Conservation (phyloP, 2,797 vertebrate genomes). For the Delichon dasypus region DNA sequence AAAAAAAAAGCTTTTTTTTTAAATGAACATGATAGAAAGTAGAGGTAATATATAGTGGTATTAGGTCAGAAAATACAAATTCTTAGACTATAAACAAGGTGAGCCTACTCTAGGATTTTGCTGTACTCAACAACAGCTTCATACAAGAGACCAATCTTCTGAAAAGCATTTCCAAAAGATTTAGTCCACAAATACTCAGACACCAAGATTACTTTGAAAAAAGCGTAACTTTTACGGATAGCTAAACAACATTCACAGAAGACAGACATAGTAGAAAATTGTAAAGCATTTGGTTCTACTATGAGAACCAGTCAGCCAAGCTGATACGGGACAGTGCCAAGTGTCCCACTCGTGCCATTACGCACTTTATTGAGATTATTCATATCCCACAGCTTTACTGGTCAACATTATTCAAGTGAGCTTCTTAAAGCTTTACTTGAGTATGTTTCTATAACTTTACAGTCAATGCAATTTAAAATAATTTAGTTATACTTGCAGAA, state of each 20-base stretch:
- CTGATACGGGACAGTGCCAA: fast-evolving
- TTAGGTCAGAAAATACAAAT: background rate
- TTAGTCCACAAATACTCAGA: background rate
- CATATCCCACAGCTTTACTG: background rate
- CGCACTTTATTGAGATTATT: background rate
- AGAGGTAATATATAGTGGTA: background rate
- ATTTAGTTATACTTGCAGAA: background rate
- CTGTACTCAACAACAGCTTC: background rate
- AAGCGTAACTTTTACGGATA: fast-evolving
- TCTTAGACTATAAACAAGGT: background rate
- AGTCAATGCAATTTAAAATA: background rate
- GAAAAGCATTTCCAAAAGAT: background rate
- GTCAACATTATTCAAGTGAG: background rate
- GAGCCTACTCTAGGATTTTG: background rate
- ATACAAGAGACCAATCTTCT: background rate
- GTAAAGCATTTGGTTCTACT: background rate
- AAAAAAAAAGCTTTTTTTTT: background rate
- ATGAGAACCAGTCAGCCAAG: background rate
- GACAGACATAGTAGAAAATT: fast-evolving
- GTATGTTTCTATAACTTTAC: background rate
- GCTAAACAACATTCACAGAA: background rate
- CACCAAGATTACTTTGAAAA: background rate
- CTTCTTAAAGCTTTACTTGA: background rate
- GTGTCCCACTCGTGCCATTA: fast-evolving
- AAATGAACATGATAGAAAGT: background rate